A percentile compares a stretch with the other conserved stretches of the same genome.
phyloP scores from a whole-genome alignment of 2,797 vertebrate species.

The Rhyacichthys aspro region DNA sequence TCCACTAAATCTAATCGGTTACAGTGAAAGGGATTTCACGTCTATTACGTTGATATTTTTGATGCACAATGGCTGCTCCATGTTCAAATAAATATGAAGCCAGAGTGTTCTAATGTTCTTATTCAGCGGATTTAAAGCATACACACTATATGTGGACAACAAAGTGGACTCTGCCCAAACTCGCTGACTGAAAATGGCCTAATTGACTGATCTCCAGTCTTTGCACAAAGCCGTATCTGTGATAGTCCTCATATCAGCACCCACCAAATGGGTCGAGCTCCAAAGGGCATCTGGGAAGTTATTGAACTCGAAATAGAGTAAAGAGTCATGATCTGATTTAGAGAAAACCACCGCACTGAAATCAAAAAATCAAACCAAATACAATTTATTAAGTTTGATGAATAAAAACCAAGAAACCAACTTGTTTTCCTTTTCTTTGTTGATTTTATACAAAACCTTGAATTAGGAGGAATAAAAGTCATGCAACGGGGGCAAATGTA shows the following conservation, averaged over 20 bases:
- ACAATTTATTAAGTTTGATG: too few species aligned
- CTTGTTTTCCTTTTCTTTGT: background rate
- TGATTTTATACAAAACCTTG: constrained; percentile 7
- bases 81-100: too few species aligned
- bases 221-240: constrained; percentile 50
- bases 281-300: constrained; percentile 56
- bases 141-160: background rate
- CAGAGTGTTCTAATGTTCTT: too few species aligned
- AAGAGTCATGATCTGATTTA: constrained; percentile 17
- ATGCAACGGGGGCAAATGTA: constrained; percentile 46
- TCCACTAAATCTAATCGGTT: too few species aligned
- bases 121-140: background rate
- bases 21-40: too few species aligned
- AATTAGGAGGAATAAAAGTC: constrained; percentile 18
- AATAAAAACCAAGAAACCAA: too few species aligned
- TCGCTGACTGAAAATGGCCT: constrained; percentile 47
- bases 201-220: constrained; percentile 24
- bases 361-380: too few species aligned
- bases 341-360: background rate
- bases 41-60: too few species aligned
- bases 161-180: constrained; percentile 59
- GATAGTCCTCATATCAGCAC: constrained; percentile 47
- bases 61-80: too few species aligned
- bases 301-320: constrained; percentile 36
- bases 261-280: constrained; percentile 29